Base-by-base conservation (phyloP, 1,140 invertebrate genomes). In the Trichoplusia ni region DNA sequence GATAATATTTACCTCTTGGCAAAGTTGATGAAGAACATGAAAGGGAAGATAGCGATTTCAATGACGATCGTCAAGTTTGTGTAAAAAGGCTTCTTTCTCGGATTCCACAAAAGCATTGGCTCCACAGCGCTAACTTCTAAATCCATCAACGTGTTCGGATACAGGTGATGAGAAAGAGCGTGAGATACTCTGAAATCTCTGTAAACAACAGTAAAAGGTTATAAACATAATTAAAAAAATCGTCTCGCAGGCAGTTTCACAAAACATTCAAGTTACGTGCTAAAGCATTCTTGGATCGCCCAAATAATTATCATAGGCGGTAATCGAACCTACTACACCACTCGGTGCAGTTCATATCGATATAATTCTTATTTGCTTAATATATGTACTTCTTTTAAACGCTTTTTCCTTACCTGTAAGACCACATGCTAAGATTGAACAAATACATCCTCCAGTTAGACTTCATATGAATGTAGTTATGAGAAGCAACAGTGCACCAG, bases 361-460 rank as follows among this genome's bases (percentile, higher is more conserved):
- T 4, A 2, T 7, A 13, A 13, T 16, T 13, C 13, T 13, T 6
- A 16, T 14, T 38, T 0, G 13, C 2, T 13, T 4, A 38, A n/a
- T 6, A n/a, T 6, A 25, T 13, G 7, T 3, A 25, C 21, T 2
- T 11, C 8, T 21, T 42, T 31, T 11, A 23, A 11, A 8, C 37
- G n/a, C 2, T 31, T 35, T 18, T 4, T 31, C 64, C 63, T 71
- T 83, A 93, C 93, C 90, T 93, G 18, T 93, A 94, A 1, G 94
- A 93, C 90, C 95, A 89, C 37, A 94, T 67, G 21, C 90, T 91
- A 19, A 97, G 82, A 75, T 97, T 94, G 61, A 95, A 96, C 23
- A 95, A 93, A 75, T 95, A 96, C 94, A 96, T 96, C 42, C 96
- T 93, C 91, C 95, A 96, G 75, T 94, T 96, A 69, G 96, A 93